These are phyloP conservation scores for Drosophila koepferae DNA, from an alignment of 2,888 invertebrate species.

Conservation along the genomic window DNA sequence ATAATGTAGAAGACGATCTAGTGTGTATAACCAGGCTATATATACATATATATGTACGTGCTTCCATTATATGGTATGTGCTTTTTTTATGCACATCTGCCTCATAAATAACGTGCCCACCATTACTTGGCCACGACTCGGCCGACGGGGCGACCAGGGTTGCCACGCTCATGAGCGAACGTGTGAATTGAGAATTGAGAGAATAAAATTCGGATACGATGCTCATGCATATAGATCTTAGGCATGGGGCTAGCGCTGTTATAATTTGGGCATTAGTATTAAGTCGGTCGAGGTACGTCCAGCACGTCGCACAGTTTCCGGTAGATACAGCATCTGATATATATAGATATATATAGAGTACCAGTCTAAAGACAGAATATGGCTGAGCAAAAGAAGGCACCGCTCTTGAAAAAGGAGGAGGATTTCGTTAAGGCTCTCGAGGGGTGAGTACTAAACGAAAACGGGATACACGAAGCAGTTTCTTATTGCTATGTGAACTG, in stretches of 20 bases:
- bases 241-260: constrained; percentile 55
- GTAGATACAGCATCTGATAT: constrained; percentile 48
- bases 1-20: constrained; percentile 11
- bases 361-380: constrained; percentile 54
- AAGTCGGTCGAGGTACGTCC: constrained; percentile 80
- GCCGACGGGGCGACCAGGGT: constrained; percentile 54
- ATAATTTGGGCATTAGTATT: constrained; percentile 75
- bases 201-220: constrained; percentile 1
- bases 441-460: constrained; percentile 71
- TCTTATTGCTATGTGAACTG: background rate
- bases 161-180: constrained; percentile 41
- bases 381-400: constrained; percentile 85
- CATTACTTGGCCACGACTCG: constrained; percentile 72
- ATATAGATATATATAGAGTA: constrained; percentile 31
- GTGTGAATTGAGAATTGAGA: constrained; percentile 16
- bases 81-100: constrained; percentile 70
- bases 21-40: constrained; percentile 40
- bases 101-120: constrained; percentile 74
- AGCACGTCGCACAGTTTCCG: constrained; percentile 79
- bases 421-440: constrained; percentile 84
- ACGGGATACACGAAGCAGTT: background rate
- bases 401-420: constrained; percentile 84
- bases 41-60: constrained; percentile 34
- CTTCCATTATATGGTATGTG: constrained; percentile 74
- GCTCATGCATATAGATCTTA: constrained; percentile 46